These are phyloP conservation scores for Oligia fasciuncula DNA, from an alignment of 2,888 invertebrate species.

Conservation along the genomic window DNA sequence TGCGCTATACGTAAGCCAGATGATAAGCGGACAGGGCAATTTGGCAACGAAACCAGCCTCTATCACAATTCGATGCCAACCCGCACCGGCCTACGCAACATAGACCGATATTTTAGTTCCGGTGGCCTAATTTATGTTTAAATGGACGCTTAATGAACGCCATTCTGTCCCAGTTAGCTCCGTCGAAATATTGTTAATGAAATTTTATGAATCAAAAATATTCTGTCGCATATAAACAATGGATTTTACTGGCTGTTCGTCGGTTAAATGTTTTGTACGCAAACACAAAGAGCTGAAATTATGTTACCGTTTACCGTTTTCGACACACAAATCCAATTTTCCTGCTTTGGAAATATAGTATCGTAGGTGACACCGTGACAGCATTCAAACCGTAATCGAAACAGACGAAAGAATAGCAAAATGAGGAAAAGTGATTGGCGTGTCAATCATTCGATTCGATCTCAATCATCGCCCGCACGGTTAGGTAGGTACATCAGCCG, in stretches of 20 bases:
- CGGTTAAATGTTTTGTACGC: conserved; percentile 48
- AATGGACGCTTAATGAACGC: conserved; percentile 73
- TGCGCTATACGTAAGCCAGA: conserved; percentile 80
- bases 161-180: conserved; percentile 67
- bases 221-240: conserved; percentile 49
- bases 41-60: conserved; percentile 83
- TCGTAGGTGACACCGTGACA: conserved; percentile 42
- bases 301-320: conserved; percentile 46
- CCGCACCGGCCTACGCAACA: conserved; percentile 75
- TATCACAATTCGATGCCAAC: conserved; percentile 85
- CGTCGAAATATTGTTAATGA: conserved; percentile 62
- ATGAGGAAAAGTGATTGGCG: conserved; percentile 52
- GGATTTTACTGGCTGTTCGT: conserved; percentile 24
- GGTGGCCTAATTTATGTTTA: conserved; percentile 82
- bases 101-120: conserved; percentile 79
- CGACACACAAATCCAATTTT: conserved; percentile 45
- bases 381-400: conserved; percentile 54
- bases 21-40: conserved; percentile 87
- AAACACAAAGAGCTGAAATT: conserved; percentile 50
- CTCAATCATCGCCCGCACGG: conserved; percentile 59
- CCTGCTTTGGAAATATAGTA: conserved; percentile 46
- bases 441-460: conserved; percentile 63
- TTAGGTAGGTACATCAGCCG: conserved; percentile 48
- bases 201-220: conserved; percentile 61
- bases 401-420: conserved; percentile 57